These are phyloP conservation scores for Larimichthys crocea DNA, from an alignment of 2,113 vertebrate species.

Conservation along the genomic window DNA sequence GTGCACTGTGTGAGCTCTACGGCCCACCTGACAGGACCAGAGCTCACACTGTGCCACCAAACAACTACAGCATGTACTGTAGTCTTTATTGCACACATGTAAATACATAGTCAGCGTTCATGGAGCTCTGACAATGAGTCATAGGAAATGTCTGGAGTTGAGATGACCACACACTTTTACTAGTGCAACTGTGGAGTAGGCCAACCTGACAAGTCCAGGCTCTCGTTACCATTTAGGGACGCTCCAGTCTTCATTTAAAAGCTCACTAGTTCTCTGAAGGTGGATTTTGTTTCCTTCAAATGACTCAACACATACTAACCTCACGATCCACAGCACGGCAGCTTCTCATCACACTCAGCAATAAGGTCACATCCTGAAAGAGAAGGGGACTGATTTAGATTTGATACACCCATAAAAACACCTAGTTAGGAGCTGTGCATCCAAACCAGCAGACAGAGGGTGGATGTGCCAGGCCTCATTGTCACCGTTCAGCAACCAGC, in stretches of 20 bases:
- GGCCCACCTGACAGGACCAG: constrained; percentile 65
- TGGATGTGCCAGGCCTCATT: constrained; percentile 81
- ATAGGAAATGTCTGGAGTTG: background rate
- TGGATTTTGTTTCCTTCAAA: background rate
- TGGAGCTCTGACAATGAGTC: background rate
- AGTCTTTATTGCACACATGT: background rate
- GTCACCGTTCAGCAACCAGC: constrained; percentile 68
- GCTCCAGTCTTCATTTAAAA: too few relatives aligned
- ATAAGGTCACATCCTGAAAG: constrained; percentile 2
- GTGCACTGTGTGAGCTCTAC: constrained; percentile 63
- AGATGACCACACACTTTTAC: too few relatives aligned
- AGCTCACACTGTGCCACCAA: constrained; percentile 59
- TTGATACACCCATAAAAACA: too few relatives aligned
- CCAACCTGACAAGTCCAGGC: too few relatives aligned
- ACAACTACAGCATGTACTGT: background rate
- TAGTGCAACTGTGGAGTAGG: too few relatives aligned
- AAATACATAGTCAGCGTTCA: background rate
- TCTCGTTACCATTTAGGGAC: too few relatives aligned
- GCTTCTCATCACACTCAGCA: background rate
- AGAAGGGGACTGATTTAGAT: background rate
- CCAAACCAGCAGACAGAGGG: rapidly evolving
- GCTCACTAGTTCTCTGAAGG: too few relatives aligned
- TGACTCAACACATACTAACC: constrained; percentile 10
- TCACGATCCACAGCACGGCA: background rate
- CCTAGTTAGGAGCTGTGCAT: too few relatives aligned